These are phyloP conservation scores for Apogon hyalosoma DNA, from an alignment of 2,797 vertebrate species.

Conservation along the genomic window DNA sequence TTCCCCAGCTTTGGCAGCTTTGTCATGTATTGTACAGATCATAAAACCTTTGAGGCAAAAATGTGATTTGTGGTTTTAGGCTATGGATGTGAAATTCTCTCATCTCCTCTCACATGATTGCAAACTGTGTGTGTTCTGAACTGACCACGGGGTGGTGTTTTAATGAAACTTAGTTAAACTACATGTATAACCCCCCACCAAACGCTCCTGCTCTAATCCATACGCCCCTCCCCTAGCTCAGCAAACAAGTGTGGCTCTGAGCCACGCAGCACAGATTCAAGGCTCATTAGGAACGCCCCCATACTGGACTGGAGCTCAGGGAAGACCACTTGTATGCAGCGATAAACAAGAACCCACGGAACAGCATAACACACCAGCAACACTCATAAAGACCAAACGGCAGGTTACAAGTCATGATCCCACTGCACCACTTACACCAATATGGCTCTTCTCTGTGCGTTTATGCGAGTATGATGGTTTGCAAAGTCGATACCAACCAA, in stretches of 20 bases:
- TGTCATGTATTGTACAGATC: no score
- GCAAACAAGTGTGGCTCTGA: constrained; percentile 50
- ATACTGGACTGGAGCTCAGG: constrained; percentile 16
- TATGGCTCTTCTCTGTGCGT: no score
- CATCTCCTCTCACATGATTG: background rate
- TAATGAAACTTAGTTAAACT: constrained; percentile 20
- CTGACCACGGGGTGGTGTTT: constrained; percentile 53
- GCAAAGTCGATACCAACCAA: no score
- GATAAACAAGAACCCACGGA: constrained; percentile 29
- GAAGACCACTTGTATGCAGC: background rate
- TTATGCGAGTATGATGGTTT: no score
- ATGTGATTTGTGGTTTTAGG: no score
- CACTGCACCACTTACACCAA: no score
- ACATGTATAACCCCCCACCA: constrained; percentile 22
- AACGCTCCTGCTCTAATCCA: constrained; percentile 1
- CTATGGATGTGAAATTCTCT: background rate
- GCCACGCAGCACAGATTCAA: constrained; percentile 53
- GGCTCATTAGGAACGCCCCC: constrained; percentile 60
- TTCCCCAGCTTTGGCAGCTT: no score
- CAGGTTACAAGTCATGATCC: no score
- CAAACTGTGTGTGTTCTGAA: constrained; percentile 20
- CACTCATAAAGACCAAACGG: background rate
- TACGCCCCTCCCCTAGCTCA: constrained; percentile 38
- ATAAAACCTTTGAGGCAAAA: no score
- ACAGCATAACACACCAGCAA: background rate